Percentiles rank a stretch among this genome's conserved stretches.
These are phyloP conservation scores for Petrolisthes manimaculis DNA, from an alignment of 2,888 invertebrate species.

Conservation along the genomic window DNA sequence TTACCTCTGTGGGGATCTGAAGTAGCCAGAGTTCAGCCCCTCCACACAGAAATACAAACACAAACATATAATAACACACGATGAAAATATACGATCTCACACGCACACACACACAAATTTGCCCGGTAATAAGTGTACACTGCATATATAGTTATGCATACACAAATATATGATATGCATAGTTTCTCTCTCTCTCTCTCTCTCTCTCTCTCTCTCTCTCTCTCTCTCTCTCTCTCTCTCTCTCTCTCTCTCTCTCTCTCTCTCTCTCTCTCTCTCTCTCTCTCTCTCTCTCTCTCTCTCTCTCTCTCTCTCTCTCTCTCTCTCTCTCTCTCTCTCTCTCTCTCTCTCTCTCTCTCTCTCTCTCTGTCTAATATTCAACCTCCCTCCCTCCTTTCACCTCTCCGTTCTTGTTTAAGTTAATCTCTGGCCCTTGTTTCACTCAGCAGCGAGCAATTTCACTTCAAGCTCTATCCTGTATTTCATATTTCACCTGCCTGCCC, in stretches of 20 bases:
- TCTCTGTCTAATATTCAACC: neutral
- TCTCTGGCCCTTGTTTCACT: neutral
- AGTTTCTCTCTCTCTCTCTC: neutral
- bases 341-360: constrained; percentile 32
- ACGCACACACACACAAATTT: no score
- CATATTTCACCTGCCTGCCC: neutral
- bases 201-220: neutral
- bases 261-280: neutral
- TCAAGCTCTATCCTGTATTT: neutral
- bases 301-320: neutral
- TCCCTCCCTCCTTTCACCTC: neutral
- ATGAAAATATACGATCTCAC: no score
- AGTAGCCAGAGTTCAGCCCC: no score
- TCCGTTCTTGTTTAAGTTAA: neutral
- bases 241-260: neutral
- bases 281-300: constrained; percentile 14
- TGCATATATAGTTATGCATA: no score
- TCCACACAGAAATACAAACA: no score
- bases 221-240: neutral
- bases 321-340: constrained; percentile 27
- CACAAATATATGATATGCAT: no score
- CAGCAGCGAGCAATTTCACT: neutral
- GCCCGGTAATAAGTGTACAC: no score
- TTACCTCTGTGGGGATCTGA: no score
- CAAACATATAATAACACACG: no score